These are phyloP conservation scores for Brachypodius melanocephalos DNA, from an alignment of 2,113 vertebrate species.

Conservation along the genomic window DNA sequence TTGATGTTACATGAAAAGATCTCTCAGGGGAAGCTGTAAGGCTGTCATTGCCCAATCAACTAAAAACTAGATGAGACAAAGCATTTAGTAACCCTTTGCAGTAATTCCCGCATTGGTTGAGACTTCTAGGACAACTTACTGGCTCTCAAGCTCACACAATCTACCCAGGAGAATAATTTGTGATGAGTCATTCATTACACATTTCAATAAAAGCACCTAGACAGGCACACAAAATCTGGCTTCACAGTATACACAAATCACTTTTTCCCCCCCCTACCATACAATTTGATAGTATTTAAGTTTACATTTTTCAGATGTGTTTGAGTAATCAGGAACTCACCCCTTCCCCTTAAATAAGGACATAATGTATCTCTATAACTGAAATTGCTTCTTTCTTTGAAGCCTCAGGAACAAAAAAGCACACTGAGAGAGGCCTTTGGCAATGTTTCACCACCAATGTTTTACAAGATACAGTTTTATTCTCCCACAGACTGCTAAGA, in stretches of 20 bases:
- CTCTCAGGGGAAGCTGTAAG: slow-evolving; percentile 22
- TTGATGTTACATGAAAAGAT: slow-evolving; percentile 53
- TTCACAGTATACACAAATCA: not conserved
- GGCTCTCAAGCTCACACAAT: not conserved
- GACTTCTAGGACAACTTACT: not conserved
- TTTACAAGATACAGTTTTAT: not conserved
- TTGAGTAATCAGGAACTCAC: not conserved
- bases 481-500: not conserved
- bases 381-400: not conserved
- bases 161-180: not conserved
- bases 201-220: not conserved
- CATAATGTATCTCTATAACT: not conserved
- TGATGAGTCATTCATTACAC: not conserved
- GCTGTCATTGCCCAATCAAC: slow-evolving; percentile 29
- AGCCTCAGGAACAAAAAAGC: not conserved
- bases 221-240: not conserved
- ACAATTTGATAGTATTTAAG: not conserved
- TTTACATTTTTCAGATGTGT: not conserved
- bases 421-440: not conserved
- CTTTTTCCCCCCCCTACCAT: not conserved
- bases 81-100: slow-evolving; percentile 22
- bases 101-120: not conserved
- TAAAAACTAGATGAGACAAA: slow-evolving; percentile 38
- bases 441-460: not conserved
- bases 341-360: not conserved